These are phyloP conservation scores for Procavia capensis DNA, from an alignment of 2,113 vertebrate genomes.

Conservation along the genomic window DNA sequence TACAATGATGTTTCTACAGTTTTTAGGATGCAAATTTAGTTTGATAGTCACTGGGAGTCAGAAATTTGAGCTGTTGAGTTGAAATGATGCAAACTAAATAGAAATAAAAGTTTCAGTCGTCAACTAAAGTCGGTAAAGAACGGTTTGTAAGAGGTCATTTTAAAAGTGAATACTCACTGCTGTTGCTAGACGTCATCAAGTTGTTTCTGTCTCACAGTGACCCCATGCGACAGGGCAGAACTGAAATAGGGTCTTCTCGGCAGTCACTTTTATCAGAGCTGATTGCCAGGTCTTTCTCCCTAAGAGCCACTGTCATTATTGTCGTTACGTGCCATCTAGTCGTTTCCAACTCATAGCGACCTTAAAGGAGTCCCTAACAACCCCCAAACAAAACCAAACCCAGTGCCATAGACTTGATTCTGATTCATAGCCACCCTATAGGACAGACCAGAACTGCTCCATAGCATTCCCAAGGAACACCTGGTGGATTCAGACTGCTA, in stretches of 20 bases:
- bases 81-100: constrained; percentile 46
- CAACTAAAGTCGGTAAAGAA: background rate
- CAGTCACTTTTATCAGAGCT: background rate
- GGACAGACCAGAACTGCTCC: too few species aligned
- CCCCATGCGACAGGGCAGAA: background rate
- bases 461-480: too few species aligned
- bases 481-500: background rate
- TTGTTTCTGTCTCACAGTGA: background rate
- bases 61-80: constrained; percentile 47
- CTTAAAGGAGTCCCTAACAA: too few species aligned
- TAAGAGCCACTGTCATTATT: background rate
- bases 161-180: background rate
- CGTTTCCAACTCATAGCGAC: too few species aligned
- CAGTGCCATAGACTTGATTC: too few species aligned
- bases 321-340: too few species aligned
- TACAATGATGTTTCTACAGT: constrained; percentile 31
- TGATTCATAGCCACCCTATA: too few species aligned
- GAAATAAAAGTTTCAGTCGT: constrained; percentile 26
- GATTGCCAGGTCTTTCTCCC: background rate
- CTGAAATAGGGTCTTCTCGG: background rate
- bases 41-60: constrained; percentile 36
- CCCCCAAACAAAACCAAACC: too few species aligned
- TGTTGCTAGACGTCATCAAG: background rate
- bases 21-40: constrained; percentile 53
- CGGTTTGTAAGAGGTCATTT: background rate